Evolutionary conservation across 53 echinoderm and acorn worm species (phyloP), one percentile per base, ranked within the genome.

Genomic region (Arbacia lixula): DNA sequence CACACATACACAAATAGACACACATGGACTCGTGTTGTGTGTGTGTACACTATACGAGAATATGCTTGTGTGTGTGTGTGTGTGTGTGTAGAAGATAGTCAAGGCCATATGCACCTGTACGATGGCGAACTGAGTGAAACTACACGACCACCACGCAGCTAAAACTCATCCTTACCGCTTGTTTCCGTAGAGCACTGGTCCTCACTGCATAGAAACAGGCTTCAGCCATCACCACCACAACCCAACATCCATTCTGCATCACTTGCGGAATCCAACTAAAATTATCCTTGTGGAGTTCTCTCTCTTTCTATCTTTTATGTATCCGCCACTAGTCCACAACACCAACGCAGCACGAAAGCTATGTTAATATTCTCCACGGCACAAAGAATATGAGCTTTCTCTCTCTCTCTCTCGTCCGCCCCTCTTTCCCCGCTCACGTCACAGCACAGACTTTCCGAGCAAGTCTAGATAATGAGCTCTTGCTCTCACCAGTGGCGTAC

Each of bases 91-190:
- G 56, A 27, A 37, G 58, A 36, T 77, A 58, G 36, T 77, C 51
- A 36, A 53, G 54, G 75, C n/a, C 54, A 36, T 33, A 63, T 81
- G 64, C 82, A 81, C 82, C 82, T 81, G 82, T 81, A 81, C 64
- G 62, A 28, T 32, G 64, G 62, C 61, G 61, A 16, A 26, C 25
- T 60, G n/a, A 25, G 28, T 30, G 25, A 61, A 46, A 43, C 82
- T 38, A 46, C 63, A 81, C 50, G 43, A 81, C 82, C 82, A 81
- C 82, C 64, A 49, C 14, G 64, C 46, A 51, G 28, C 82, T n/a
- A n/a, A 63, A 81, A 61, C 39, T 81, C 82, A 81, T 63, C 82
- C n/a, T 19, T 42, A 26, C 64, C n/a, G n/a, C n/a, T n/a, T n/a
- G n/a, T n/a, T n/a, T n/a, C n/a, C n/a, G n/a, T n/a, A n/a, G n/a